A percentile compares a stretch with the other conserved stretches of the same genome.
phyloP scores from a whole-genome alignment of 2,797 vertebrate species.

The Scomberomorus guttatus region DNA sequence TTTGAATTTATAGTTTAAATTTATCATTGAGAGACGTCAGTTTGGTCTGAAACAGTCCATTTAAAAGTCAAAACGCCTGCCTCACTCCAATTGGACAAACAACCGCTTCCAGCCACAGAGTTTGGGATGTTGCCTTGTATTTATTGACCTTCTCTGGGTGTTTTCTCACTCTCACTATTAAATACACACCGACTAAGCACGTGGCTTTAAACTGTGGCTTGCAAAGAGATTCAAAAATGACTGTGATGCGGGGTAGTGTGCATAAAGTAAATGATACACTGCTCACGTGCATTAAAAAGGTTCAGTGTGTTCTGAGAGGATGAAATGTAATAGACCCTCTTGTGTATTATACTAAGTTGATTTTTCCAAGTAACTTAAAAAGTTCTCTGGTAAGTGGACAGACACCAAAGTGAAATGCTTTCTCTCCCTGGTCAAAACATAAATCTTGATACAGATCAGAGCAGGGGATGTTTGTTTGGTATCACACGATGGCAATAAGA shows the following conservation, averaged over 20 bases:
- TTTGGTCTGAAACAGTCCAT: neutral
- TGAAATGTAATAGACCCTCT: constrained; percentile 26
- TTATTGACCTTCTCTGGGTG: constrained; percentile 61
- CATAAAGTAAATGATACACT: constrained; percentile 41
- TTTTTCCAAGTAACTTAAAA: constrained; percentile 3
- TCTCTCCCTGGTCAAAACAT: constrained; percentile 9
- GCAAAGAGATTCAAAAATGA: constrained; percentile 26
- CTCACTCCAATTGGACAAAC: constrained; percentile 7
- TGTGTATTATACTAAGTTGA: constrained; percentile 1
- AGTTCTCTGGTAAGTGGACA: constrained; percentile 7
- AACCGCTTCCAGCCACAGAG: constrained; percentile 39
- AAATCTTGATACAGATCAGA: constrained; percentile 7
- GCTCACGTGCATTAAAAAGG: constrained; percentile 27
- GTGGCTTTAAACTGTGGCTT: constrained; percentile 47
- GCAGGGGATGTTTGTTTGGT: constrained; percentile 36
- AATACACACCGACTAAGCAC: constrained; percentile 53
- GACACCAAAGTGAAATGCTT: constrained; percentile 14
- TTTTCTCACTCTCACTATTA: constrained; percentile 55
- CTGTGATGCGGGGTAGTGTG: constrained; percentile 37
- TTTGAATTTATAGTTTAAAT: neutral
- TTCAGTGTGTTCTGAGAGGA: constrained; percentile 13
- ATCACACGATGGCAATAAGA: constrained; percentile 38
- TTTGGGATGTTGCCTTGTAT: constrained; percentile 46
- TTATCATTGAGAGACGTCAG: neutral
- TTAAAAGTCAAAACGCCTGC: constrained; percentile 20